Base-by-base conservation (phyloP, 37 sponge, comb jelly and placozoan genomes). In the Eunapius fragilis region DNA sequence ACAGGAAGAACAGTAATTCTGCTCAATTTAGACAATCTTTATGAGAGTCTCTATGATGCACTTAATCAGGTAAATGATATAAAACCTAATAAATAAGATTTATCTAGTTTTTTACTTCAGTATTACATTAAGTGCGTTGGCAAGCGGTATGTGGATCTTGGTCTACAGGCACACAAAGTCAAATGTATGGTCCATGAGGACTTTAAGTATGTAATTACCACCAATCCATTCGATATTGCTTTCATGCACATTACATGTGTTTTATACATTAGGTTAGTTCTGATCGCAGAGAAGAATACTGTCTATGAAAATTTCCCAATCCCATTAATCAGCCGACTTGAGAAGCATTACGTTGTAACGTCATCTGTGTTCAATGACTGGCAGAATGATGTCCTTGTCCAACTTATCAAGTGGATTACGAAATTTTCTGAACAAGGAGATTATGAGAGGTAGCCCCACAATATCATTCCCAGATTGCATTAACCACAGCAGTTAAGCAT, bases 281-380 rank as follows among this genome's bases (percentile, higher is more conserved):
- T 88, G 58, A 88, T 88, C 49, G 88, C 88, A 23, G 83, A 88
- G 38, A 77, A 82, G 77, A 31, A 24, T 12, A 82, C 35, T 30
- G 88, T 88, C 19, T 83, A 88, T 74, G 88, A 87, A 13, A 70
- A 87, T 71, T 92, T 92, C 68, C 92, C 92, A 2, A 92, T 87
- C 69, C 92, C 92, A 25, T 71, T 92, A 13, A 82, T 92, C n/a
- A 92, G 88, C 71, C 81, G 92, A 14, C 37, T 92, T 75, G 92
- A 92, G 74, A 92, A 92, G 84, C 92, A 92, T 67, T 88, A 76
- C 67, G 78, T 92, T 24, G 47, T 67, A 19, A 83, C 70, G 11
- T 25, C 28, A 19, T 70, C 88, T 2, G 76, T 88, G 9, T 48
- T 88, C 27, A 23, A 2, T 41, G 24, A 68, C 25, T 38, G 49